Base-by-base conservation (phyloP, 2,113 vertebrate species). In the Misgurnus mizolepis region DNA sequence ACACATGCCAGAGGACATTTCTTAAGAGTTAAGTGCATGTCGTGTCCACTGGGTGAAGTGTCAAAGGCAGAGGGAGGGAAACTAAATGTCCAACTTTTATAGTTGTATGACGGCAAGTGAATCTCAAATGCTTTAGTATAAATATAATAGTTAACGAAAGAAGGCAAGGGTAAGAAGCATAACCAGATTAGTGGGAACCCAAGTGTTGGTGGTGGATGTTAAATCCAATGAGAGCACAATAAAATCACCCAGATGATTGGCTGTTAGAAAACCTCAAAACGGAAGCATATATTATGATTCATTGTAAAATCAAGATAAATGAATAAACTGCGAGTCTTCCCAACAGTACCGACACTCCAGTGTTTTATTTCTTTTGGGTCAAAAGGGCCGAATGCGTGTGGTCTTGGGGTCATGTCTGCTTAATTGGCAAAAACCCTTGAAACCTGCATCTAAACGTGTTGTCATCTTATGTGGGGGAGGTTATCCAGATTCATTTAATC, bases 1-100 rank as follows among this genome's bases (percentile, higher is more conserved):
- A 12, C 56, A 76, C 65, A 47, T 27, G 79, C 85, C 82, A 86
- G 81, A 83, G 80, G 80, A 50, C 83, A 88, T 89, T 89, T 89
- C n/a, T 58, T 18, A n/a, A 58, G 55, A 5, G 17, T 58, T 58
- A 58, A 58, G 55, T 58, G 17, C n/a, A 58, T 8, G 85, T 89
- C 85, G 7, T 50, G 50, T 67, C 82, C 71, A 49, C 9, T 14
- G 80, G 82, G 78, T 77, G 84, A 74, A 76, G 84, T 78, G 84
- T 45, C 18, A 58, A 3, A 18, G n/a, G 7, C n/a, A 18, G n/a
- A 58, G 17, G 86, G 70, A 56, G 58, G 62, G 65, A 73, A 49
- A 22, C 22, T 40, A 61, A 64, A 68, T 34, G 68, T 49, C 56
- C 80, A 5, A 39, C 53, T 64, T 43, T 49, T 39, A 43, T 9